Conservation (phyloP, 2,888 invertebrate genomes). For the Odontomyia ornata region DNA sequence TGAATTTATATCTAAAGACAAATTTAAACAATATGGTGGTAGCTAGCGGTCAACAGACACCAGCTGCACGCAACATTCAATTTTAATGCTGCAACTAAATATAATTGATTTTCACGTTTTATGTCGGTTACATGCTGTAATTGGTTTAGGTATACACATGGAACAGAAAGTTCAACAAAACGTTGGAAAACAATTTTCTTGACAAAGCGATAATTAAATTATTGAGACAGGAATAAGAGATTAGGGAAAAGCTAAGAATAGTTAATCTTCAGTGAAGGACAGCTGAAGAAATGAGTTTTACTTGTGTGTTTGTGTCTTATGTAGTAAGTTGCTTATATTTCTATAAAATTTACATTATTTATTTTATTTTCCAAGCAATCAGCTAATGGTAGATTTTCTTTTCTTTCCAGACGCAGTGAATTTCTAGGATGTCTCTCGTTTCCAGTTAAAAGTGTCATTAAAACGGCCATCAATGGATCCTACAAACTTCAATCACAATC, state of each 20-base stretch:
- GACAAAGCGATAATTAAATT: background rate
- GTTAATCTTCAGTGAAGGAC: too few species aligned
- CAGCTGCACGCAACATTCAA: constrained; percentile 25
- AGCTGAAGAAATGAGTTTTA: too few species aligned
- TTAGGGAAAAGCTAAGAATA: too few species aligned
- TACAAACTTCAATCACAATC: constrained; percentile 78
- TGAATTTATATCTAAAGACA: constrained; percentile 3
- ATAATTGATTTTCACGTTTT: constrained; percentile 1
- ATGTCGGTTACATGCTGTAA: too few species aligned
- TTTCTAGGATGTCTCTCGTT: constrained; percentile 94
- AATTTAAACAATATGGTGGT: background rate
- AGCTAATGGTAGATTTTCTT: constrained; percentile 55
- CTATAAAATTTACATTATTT: too few species aligned
- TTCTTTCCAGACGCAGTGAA: constrained; percentile 86
- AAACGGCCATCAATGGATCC: constrained; percentile 74
- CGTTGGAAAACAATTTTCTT: too few species aligned
- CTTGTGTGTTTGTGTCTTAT: too few species aligned
- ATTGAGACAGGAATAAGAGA: background rate
- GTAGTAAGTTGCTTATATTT: too few species aligned
- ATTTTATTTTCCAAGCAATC: too few species aligned
- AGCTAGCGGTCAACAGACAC: background rate
- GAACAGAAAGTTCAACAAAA: too few species aligned
- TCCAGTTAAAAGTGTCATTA: constrained; percentile 82
- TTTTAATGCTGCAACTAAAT: background rate
- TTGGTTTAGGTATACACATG: too few species aligned